Percentiles rank a stretch among this genome's conserved stretches.
phyloP scores from a whole-genome alignment of 2,113 vertebrate species.

The Uria aalge region DNA sequence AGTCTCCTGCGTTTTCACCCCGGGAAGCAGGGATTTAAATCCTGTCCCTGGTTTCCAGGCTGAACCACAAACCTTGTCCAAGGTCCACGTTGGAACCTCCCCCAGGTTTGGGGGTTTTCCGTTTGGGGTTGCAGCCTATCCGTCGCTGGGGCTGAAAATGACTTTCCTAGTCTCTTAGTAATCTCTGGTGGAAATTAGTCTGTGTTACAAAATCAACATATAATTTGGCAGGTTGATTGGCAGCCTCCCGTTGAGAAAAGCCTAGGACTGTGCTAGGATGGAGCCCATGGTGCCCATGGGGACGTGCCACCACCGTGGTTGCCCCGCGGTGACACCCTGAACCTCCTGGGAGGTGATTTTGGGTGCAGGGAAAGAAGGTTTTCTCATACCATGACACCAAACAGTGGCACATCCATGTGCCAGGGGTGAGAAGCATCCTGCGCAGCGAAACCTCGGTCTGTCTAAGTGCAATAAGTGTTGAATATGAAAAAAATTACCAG shows the following conservation, averaged over 20 bases:
- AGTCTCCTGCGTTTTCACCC: conserved; percentile 35
- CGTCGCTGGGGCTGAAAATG: neutral
- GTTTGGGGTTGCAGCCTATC: neutral
- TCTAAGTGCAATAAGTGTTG: accelerated
- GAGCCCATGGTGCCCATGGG: neutral
- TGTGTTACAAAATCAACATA: neutral
- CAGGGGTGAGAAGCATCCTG: neutral
- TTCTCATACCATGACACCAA: neutral
- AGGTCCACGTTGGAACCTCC: neutral
- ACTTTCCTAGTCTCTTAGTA: neutral
- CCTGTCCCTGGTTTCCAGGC: neutral
- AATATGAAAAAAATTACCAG: neutral
- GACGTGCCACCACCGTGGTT: accelerated
- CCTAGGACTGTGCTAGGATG: neutral
- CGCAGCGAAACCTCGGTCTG: neutral
- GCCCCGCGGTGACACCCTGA: accelerated
- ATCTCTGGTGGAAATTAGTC: neutral
- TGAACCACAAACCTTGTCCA: neutral
- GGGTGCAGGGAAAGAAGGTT: neutral
- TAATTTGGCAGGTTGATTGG: neutral
- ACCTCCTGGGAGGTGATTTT: neutral
- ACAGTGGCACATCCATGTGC: neutral
- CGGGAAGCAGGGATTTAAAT: neutral
- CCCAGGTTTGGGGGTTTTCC: neutral
- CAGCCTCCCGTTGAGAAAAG: neutral